Evolutionary conservation across 2,113 vertebrate species (phyloP).

Genomic region (Petaurus breviceps): DNA sequence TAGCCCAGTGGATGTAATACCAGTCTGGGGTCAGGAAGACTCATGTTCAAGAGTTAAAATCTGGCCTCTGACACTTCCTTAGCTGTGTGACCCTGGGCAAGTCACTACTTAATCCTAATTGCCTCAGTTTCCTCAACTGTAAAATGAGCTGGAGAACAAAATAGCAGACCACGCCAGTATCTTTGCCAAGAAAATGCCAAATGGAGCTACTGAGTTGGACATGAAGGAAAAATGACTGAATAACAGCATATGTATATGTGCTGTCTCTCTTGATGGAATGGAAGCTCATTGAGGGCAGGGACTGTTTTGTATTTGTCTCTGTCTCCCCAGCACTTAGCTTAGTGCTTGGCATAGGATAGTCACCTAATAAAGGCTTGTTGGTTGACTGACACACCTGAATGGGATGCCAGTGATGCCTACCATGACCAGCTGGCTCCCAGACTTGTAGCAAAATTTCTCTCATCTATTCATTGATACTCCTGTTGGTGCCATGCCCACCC

Average conservation of each 20-base stretch:
- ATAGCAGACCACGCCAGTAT: not conserved
- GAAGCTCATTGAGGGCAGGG: not conserved
- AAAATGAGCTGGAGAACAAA: not conserved
- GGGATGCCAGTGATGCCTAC: not conserved
- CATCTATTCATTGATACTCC: not conserved
- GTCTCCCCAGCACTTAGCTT: not conserved
- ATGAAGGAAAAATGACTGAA: not conserved
- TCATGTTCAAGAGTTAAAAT: not conserved
- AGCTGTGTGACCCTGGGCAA: not conserved
- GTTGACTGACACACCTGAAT: not conserved
- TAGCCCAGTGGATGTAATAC: not conserved
- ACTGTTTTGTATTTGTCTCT: not conserved
- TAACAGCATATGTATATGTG: not conserved
- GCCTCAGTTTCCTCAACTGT: not conserved
- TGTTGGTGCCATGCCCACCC: slow-evolving; percentile 4
- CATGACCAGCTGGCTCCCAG: not conserved
- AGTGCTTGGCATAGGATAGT: too few species aligned
- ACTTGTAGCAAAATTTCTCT: not conserved
- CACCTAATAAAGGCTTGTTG: not conserved
- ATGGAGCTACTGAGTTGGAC: not conserved
- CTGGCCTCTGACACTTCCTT: not conserved
- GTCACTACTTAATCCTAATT: not conserved
- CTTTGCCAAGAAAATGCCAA: not conserved
- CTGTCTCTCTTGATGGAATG: not conserved
- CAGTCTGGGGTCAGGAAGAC: not conserved